Base-by-base conservation (phyloP, 2,888 invertebrate genomes). In the Sarcophaga rosellei region DNA sequence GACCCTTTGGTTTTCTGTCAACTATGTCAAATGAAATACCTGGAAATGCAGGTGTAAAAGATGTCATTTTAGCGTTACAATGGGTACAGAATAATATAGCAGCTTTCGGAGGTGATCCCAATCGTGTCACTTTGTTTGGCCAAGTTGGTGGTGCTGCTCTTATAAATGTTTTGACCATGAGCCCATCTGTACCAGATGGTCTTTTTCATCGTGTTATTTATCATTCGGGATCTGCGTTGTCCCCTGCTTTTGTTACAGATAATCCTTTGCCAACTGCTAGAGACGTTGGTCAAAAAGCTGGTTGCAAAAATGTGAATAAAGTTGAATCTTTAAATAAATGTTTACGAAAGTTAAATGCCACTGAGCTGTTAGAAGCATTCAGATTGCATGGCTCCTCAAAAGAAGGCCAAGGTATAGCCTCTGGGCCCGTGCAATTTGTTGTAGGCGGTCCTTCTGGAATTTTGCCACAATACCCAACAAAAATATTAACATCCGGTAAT, bases 1-100 rank as follows among this genome's bases (percentile, higher is more conserved):
- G 94, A 53, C 94, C 94, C 4, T 92, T 94, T 59, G 94, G 94
- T 2, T 95, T 95, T 88, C 89, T 95, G 44, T 94, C 94, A 4
- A 93, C 94, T 2, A 92, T 94, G 87, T 93, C 93, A 57, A 93
- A 94, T 1, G 93, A 92, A 0, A 92, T 94, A 57, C 94, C 94
- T 3, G 95, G 95, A 47, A 95, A 95, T 88, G 94, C 94, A 45
- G 95, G 94, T 0, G 91, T 95, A 15, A 91, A 93, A 61, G 95
- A 95, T 89, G 92, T 94, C 17, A 90, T 94, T 3, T 79, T 94
- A 84, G 94, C 94, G 0, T 90, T 95, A n/a, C 87, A 94, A 87
- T 95, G 95, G 95, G 92, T 94, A 4, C 93, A 94, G 70, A 90
- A 93, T 44, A 91, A 94, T 89, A 94, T 94, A 47, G 86, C 88